Percentiles rank a stretch among this genome's conserved stretches.
Conservation (phyloP, 2,113 vertebrate genomes). For the Myrmecobius fasciatus region DNA sequence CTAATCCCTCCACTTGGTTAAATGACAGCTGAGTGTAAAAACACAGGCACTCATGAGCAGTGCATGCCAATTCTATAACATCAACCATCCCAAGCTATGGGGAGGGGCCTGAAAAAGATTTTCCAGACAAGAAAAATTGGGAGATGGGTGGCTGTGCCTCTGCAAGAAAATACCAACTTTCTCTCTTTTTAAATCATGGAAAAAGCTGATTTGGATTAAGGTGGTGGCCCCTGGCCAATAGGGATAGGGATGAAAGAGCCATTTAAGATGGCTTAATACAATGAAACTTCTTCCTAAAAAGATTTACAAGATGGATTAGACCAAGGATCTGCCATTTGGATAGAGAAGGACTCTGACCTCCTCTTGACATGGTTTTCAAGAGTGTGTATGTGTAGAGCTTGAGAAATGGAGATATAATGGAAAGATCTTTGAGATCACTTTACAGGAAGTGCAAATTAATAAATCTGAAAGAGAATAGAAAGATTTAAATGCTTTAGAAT, state of each 20-base stretch:
- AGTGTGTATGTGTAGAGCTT: neutral
- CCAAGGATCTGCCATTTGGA: neutral
- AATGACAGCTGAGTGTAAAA: slow-evolving; percentile 12
- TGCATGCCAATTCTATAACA: neutral
- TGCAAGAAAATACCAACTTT: neutral
- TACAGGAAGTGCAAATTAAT: neutral
- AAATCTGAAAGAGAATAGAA: neutral
- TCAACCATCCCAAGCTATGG: neutral
- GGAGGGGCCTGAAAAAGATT: slow-evolving; percentile 5
- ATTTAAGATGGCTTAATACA: slow-evolving; percentile 33
- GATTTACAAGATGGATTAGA: slow-evolving; percentile 13
- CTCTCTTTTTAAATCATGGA: neutral
- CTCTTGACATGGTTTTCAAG: neutral
- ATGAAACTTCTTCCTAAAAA: slow-evolving; percentile 31
- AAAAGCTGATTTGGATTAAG: neutral
- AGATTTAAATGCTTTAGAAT: neutral
- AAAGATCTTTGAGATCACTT: neutral
- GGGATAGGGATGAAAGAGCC: slow-evolving; percentile 11
- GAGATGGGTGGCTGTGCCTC: neutral
- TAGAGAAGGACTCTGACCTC: neutral
- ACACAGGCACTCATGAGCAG: slow-evolving; percentile 7
- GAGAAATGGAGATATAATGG: neutral
- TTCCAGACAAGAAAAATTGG: neutral
- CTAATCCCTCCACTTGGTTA: slow-evolving; percentile 54
- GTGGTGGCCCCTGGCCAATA: neutral